Evolutionary conservation across 2,797 vertebrate genomes (phyloP).

Genomic region (Leptodactylus fallax): DNA sequence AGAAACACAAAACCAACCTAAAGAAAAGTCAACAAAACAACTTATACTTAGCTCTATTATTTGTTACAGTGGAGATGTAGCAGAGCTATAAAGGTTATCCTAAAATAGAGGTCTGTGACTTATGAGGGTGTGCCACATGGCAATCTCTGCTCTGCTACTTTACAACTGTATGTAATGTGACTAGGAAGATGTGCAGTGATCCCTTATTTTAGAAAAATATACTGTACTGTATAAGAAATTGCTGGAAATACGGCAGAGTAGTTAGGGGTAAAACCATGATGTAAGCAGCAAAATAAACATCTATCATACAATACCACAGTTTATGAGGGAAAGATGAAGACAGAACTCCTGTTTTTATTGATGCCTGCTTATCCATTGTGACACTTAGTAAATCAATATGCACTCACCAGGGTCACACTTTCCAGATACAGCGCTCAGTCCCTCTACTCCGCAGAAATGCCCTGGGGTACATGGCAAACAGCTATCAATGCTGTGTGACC

Average conservation of each 20-base stretch:
- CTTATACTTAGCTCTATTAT: background rate
- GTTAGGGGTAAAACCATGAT: no score
- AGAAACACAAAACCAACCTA: slow-evolving; percentile 95
- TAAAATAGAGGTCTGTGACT: background rate
- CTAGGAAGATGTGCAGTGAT: no score
- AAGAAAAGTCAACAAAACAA: background rate
- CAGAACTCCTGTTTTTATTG: no score
- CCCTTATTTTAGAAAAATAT: no score
- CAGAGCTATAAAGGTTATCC: background rate
- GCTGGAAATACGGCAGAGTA: no score
- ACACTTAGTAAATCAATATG: background rate
- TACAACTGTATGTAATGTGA: no score
- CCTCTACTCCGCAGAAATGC: slow-evolving; percentile 90
- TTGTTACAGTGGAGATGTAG: background rate
- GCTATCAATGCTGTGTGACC: slow-evolving; percentile 92
- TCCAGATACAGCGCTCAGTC: slow-evolving; percentile 84
- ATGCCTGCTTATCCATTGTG: background rate
- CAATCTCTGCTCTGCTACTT: no score
- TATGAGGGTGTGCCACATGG: no score
- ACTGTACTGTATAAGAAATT: no score
- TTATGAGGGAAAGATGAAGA: no score
- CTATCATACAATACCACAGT: no score
- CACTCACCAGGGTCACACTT: slow-evolving; percentile 89
- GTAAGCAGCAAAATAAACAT: no score
- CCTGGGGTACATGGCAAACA: slow-evolving; percentile 93